Base-by-base conservation (phyloP, 2,797 vertebrate genomes). In the Iguana delicatissima region DNA sequence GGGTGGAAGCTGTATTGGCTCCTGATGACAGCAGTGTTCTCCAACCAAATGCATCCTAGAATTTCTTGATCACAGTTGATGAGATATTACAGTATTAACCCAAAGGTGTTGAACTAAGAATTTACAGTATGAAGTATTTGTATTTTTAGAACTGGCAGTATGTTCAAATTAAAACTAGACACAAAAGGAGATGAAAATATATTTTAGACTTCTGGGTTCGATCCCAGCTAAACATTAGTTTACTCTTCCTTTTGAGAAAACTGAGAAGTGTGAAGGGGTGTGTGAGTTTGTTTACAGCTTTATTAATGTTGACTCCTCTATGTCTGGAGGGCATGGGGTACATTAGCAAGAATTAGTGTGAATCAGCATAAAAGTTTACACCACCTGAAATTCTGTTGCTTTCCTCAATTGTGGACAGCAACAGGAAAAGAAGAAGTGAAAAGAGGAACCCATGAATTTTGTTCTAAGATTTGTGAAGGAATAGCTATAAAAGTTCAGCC, bases 151-250 rank as follows among this genome's bases (percentile, higher is more conserved):
- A 57, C n/a, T 35, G 35, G 6, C 46, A 80, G 26, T 26, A 22
- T 80, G 8, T 29, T 50, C 22, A 80, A 79, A 79, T 52, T 32
- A 32, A 55, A 55, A 55, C 46, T 13, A 46, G 29, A 50, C 32
- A 52, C 29, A 80, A 29, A 80, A 6, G 12, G 50, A 55, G 29
- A 32, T 13, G 6, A 16, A 50, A 18, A 29, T 18, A 4, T 32
- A 6, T 89, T 0, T 0, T 0, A 0, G 2, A 2, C n/a, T 74
- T 55, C 9, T 18, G 50, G 77, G 77, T 24, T 29, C 14, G 6
- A 84, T 72, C 83, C 50, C 42, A 10, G 0, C 26, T 59, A 42
- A 57, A 67, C 82, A 86, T 73, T 32, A 52, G 85, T 59, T 89
- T 89, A 18, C 88, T 69, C 67, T 86, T 0, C 73, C 76, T 85